Conservation (phyloP, 2,113 vertebrate species). For the Rhinolophus ferrumequinum region DNA sequence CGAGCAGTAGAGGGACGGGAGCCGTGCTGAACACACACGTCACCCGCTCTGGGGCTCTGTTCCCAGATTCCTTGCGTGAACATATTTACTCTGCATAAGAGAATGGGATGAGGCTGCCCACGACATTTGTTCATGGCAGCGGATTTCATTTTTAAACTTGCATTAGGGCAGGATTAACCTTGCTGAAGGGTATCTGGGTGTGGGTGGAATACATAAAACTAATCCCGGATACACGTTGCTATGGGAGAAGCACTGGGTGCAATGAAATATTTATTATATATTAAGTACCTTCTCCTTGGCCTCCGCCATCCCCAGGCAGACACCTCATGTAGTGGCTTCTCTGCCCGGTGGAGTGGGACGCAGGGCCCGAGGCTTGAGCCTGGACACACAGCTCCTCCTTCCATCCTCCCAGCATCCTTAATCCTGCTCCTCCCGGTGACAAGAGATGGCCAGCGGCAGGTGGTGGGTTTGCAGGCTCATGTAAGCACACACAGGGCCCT, state of each 20-base stretch:
- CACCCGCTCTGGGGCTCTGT: neutral
- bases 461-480: accelerated
- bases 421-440: neutral
- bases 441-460: accelerated
- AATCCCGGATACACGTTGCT: conserved; percentile 3
- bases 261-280: conserved; percentile 60
- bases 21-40: neutral
- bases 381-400: accelerated
- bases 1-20: neutral
- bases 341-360: neutral
- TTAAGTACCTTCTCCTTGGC: neutral
- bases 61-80: neutral
- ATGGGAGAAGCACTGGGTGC: neutral
- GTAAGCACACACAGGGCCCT: accelerated
- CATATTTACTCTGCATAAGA: neutral
- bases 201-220: neutral
- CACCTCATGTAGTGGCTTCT: neutral
- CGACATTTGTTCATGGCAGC: conserved; percentile 30
- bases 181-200: conserved; percentile 58
- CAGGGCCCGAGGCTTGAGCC: accelerated
- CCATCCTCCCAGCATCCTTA: accelerated
- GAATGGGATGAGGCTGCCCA: conserved; percentile 1
- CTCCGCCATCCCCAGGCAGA: accelerated
- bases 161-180: conserved; percentile 76
- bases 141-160: conserved; percentile 75